Evolutionary conservation across 2,797 vertebrate species (phyloP).

Genomic region (Melanogrammus aeglefinus): DNA sequence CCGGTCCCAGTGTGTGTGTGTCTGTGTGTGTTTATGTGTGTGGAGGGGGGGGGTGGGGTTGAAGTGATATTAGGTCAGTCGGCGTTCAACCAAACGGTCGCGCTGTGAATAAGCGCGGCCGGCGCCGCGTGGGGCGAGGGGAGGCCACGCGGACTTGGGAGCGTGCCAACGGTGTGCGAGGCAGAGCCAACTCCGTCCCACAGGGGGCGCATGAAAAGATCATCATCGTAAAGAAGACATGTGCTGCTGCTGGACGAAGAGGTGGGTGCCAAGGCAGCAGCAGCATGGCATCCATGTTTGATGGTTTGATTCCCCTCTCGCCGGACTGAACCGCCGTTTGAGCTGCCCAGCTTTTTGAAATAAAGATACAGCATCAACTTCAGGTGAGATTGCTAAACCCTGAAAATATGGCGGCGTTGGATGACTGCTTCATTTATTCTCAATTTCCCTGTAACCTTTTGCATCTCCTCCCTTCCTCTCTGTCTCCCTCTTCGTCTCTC

Average conservation of each 20-base stretch:
- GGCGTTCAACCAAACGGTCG: constrained; percentile 51
- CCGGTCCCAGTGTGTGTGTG: neutral
- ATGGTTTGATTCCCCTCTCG: neutral
- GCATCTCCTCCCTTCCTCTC: neutral
- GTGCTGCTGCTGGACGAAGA: neutral
- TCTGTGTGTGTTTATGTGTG: neutral
- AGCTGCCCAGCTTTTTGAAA: neutral
- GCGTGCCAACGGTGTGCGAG: constrained; percentile 34
- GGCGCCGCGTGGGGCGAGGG: neutral
- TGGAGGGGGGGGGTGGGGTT: constrained; percentile 18
- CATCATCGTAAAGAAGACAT: constrained; percentile 1
- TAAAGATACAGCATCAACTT: neutral
- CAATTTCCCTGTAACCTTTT: neutral
- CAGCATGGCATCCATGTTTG: neutral
- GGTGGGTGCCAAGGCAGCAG: neutral
- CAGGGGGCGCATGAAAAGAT: neutral
- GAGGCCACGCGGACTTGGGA: constrained; percentile 22
- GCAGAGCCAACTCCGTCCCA: constrained; percentile 7
- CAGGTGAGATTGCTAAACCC: neutral
- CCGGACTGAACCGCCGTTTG: neutral
- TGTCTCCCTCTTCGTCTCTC: constrained; percentile 1
- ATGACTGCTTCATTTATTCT: neutral
- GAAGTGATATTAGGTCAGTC: constrained; percentile 57
- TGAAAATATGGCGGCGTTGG: neutral
- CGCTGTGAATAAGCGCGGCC: constrained; percentile 45